Base-by-base conservation (phyloP, 1,140 invertebrate genomes). In the Cotesia typhae region DNA sequence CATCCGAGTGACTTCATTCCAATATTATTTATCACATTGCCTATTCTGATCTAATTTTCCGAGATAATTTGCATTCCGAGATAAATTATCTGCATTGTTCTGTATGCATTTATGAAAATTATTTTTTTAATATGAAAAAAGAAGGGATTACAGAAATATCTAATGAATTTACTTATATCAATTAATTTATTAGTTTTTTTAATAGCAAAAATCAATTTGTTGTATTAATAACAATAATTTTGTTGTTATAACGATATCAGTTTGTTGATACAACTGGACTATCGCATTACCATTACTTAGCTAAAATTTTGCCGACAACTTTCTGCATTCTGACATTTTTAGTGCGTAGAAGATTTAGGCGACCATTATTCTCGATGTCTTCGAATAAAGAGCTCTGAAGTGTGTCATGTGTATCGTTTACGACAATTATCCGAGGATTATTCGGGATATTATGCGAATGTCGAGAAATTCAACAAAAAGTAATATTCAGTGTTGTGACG, bases 391-490 rank as follows among this genome's bases (percentile, higher is more conserved):
- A 7, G 47, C 47, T 52, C 47, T n/a, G 1, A 20, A 59, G 20
- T 10, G 20, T 59, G 57, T 59, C 14, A 59, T 20, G 9, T 20
- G 53, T 55, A 7, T 59, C 57, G 28, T 77, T 72, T 73, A 78
- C 73, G 74, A 78, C 78, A 78, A 79, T 79, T 78, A 78, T 78
- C 75, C 74, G 71, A 59, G 70, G 17, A 70, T 59, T 67, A 76
- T 68, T 74, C 71, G 63, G 71, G 76, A 76, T 28, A 28, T 28
- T 28, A 28, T 75, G 77, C 73, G 38, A 66, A 66, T 47, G 64
- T 66, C 38, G 14, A 66, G 64, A 66, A 47, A 66, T 80, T 78
- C 78, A 80, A 80, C 79, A 79, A 80, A 80, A 80, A 75, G 71
- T 78, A 76, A 80, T 80, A 75, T 47, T 47, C 64, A 66, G 7